Percentiles rank a stretch among this genome's conserved stretches.
phyloP scores from a whole-genome alignment of 1,140 invertebrate species.

The Brachionus calyciflorus region DNA sequence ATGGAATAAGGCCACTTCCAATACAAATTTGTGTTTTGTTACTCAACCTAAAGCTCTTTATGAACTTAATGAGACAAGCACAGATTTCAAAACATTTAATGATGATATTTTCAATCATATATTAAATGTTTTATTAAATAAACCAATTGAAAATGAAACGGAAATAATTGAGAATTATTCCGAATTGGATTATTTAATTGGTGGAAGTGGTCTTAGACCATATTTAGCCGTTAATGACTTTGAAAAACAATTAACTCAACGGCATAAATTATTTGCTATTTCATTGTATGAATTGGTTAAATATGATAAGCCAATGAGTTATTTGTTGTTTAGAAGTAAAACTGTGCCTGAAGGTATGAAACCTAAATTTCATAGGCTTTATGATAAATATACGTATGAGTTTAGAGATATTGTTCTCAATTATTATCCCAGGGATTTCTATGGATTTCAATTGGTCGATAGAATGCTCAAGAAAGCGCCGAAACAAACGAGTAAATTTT shows the following conservation, averaged over 20 bases:
- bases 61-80: slow-evolving; percentile 7
- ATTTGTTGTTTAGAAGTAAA: slow-evolving; percentile 30
- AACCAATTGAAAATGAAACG: slow-evolving; percentile 4
- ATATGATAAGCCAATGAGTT: slow-evolving; percentile 21
- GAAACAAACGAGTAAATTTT: slow-evolving; percentile 40
- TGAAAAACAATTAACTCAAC: slow-evolving; percentile 28
- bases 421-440: slow-evolving; percentile 39
- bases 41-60: background rate
- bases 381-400: slow-evolving; percentile 45
- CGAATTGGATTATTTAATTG: slow-evolving; percentile 13
- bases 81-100: slow-evolving; percentile 16
- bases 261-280: slow-evolving; percentile 26
- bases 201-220: slow-evolving; percentile 23
- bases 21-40: slow-evolving; percentile 24
- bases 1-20: slow-evolving; percentile 10
- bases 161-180: slow-evolving; percentile 14
- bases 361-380: slow-evolving; percentile 33
- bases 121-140: background rate
- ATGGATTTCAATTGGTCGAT: slow-evolving; percentile 21
- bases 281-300: slow-evolving; percentile 35
- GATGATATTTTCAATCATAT: slow-evolving; percentile 10
- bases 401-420: slow-evolving; percentile 43
- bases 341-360: background rate
- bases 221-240: slow-evolving; percentile 38
- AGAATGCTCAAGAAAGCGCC: slow-evolving; percentile 24